Evolutionary conservation across 2,888 invertebrate species (phyloP).

Genomic region (Aporophyla lueneburgensis): DNA sequence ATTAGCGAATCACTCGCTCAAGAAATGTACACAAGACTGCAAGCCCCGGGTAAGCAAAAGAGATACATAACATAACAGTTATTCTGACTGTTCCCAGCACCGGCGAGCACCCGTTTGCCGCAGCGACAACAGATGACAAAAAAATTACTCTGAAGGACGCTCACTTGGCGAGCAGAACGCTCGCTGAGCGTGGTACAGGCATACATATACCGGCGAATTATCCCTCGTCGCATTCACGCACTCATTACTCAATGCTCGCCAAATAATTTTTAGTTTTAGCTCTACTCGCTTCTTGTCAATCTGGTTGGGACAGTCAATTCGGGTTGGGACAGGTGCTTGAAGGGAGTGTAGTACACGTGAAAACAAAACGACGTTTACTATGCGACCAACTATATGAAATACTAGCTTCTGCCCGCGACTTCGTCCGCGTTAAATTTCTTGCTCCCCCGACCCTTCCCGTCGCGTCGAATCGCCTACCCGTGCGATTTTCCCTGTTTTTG

Average conservation of each 20-base stretch:
- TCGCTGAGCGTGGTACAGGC: background rate
- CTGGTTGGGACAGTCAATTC: no score
- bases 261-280: background rate
- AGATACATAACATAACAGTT: background rate
- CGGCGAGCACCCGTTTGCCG: background rate
- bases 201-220: background rate
- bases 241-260: background rate
- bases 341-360: background rate
- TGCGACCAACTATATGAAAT: no score
- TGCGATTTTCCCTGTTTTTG: no score
- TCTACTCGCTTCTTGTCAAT: background rate
- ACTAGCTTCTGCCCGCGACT: no score
- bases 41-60: background rate
- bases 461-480: no score
- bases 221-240: background rate
- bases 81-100: background rate
- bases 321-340: background rate
- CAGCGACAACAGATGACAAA: background rate
- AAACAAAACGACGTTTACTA: no score
- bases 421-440: no score
- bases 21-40: background rate
- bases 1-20: background rate
- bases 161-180: background rate
- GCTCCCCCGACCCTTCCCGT: no score
- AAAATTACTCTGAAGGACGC: background rate